These are phyloP conservation scores for Turritopsis rubra DNA, from an alignment of 30 jellyfish, hydroid and myxozoan species.

Conservation along the genomic window DNA sequence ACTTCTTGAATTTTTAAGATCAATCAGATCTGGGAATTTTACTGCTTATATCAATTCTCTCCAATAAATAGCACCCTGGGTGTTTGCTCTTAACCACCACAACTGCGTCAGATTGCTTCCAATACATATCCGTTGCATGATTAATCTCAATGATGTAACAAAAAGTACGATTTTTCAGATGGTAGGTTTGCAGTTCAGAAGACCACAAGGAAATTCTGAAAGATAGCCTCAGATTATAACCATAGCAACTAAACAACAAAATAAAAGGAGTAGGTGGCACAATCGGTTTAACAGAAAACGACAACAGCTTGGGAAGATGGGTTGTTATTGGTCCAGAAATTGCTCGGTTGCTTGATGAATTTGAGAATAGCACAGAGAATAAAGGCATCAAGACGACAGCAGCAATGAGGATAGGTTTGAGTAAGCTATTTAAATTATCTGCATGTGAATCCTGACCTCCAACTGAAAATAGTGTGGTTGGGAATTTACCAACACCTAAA, in stretches of 20 bases:
- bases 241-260: constrained; percentile 24
- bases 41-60: constrained; percentile 16
- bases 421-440: neutral
- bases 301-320: constrained; percentile 24
- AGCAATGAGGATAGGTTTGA: constrained; percentile 68
- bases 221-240: constrained; percentile 27
- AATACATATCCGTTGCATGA: constrained; percentile 33
- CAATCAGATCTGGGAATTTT: constrained; percentile 34
- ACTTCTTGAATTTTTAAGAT: constrained; percentile 25
- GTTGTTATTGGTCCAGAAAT: constrained; percentile 44
- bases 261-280: constrained; percentile 46
- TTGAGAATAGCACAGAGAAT: constrained; percentile 23
- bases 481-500: constrained; percentile 7
- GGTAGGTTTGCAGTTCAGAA: constrained; percentile 30
- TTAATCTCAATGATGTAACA: neutral
- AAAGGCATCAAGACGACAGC: constrained; percentile 50
- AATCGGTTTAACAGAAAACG: constrained; percentile 33
- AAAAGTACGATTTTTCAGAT: constrained; percentile 21
- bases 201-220: constrained; percentile 23
- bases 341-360: constrained; percentile 24
- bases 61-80: constrained; percentile 28
- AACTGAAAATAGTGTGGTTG: neutral
- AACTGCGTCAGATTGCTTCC: constrained; percentile 38
- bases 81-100: constrained; percentile 35
- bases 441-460: neutral